Percentiles rank a stretch among this genome's conserved stretches.
phyloP scores from a whole-genome alignment of 2,888 invertebrate species.

The Piscicola geometra region DNA sequence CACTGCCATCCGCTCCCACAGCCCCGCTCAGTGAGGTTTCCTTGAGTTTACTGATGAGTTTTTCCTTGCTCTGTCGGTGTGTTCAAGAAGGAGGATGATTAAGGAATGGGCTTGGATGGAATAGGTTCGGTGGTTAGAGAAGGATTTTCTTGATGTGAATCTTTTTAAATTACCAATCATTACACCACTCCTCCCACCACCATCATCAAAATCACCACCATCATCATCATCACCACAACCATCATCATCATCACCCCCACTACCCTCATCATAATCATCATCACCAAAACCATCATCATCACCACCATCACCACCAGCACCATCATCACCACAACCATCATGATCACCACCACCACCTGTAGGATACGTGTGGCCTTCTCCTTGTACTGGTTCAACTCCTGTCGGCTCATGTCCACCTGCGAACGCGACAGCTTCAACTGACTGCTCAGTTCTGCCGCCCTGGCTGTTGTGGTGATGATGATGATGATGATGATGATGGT shows the following conservation, averaged over 20 bases:
- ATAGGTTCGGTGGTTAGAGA: too few species aligned
- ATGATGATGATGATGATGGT: too few species aligned
- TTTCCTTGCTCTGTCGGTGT: conserved; percentile 68
- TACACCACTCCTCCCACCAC: too few species aligned
- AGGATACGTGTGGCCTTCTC: conserved; percentile 73
- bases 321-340: too few species aligned
- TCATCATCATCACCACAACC: too few species aligned
- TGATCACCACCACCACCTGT: conserved; percentile 58
- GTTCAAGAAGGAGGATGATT: too few species aligned
- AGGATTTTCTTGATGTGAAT: too few species aligned
- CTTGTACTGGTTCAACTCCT: conserved; percentile 71
- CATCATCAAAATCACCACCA: too few species aligned
- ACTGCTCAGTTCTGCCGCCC: conserved; percentile 40
- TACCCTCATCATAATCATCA: too few species aligned
- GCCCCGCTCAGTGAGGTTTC: conserved; percentile 38
- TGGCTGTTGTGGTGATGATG: conserved; percentile 30
- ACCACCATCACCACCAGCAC: background rate
- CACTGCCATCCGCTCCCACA: conserved; percentile 41
- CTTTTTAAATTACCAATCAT: too few species aligned
- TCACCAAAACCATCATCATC: background rate
- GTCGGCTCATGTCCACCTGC: conserved; percentile 55
- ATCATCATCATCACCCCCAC: too few species aligned
- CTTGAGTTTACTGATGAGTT: conserved; percentile 55
- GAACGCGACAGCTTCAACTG: conserved; percentile 56
- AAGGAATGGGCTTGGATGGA: too few species aligned